Base-by-base conservation (phyloP, 1,140 invertebrate species). In the Galleria mellonella region DNA sequence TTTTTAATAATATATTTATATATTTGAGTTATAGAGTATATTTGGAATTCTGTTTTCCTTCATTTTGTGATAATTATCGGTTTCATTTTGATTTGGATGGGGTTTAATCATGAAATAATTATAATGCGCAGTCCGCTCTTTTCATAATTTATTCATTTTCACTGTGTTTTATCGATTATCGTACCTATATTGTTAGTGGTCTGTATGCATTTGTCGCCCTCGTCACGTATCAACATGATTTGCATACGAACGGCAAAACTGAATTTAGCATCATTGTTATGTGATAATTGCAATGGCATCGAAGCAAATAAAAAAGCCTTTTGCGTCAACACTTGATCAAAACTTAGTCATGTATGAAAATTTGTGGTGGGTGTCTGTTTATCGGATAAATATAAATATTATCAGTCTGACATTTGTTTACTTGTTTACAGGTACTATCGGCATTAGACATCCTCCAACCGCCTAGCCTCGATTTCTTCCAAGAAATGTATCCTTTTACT, bases 401-500 rank as follows among this genome's bases (percentile, higher is more conserved):
- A 23, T 23, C 17, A 23, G 17, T 23, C 6, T 23, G 17, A 23
- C 6, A 23, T 40, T 39, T 55, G 41, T 54, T 50, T 62, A 60
- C 50, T 54, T 59, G 43, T 67, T 72, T 53, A 6, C 91, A 98
- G 96, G 96, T 98, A 67, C 89, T 98, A 63, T 97, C 96, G 69
- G 96, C 97, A 55, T 88, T 97, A 86, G 97, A 98, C 87, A 97
- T 98, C 83, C 89, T 98, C 54, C 97, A 98, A 88, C 97, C 97
- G 60, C 96, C 97, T 60, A 96, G 97, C 87, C 91, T 98, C 85
- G 97, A 98, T 89, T 98, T 97, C 90, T 98, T 98, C 89, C 96
- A 98, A 89, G 97, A 99, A 94, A 98, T 99, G 96, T 98, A 98
- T 96, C 94, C 94, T 96, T 97, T 94, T 59, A 29, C 4, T 27